Conservation (phyloP, 2,113 vertebrate species). For the Megalops atlanticus region DNA sequence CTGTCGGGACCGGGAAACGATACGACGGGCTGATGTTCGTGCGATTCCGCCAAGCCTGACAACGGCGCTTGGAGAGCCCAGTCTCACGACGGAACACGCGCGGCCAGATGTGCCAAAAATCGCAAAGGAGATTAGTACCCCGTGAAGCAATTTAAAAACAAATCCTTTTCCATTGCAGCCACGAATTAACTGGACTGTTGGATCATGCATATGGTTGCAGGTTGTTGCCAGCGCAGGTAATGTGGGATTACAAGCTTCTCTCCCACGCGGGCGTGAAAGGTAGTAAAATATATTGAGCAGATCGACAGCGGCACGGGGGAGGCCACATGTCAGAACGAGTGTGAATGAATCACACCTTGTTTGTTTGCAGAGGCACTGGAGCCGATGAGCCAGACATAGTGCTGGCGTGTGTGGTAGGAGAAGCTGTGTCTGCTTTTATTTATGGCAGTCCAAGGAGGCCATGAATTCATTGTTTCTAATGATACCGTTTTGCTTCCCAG, state of each 20-base stretch:
- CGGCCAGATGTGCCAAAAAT: neutral
- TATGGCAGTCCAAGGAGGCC: neutral
- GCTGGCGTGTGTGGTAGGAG: neutral
- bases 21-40: neutral
- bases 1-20: neutral
- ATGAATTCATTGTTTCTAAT: neutral
- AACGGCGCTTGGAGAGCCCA: neutral
- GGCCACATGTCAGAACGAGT: conserved; percentile 1
- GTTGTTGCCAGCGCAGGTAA: neutral
- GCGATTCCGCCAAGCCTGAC: too few relatives aligned
- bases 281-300: neutral
- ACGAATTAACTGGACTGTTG: neutral
- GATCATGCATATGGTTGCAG: neutral
- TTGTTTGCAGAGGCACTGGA: conserved; percentile 24
- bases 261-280: neutral
- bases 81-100: neutral
- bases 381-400: neutral
- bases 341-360: conserved; percentile 35
- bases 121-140: neutral
- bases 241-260: neutral
- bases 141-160: neutral
- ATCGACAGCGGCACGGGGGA: conserved; percentile 7
- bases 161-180: neutral
- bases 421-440: neutral
- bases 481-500: too few relatives aligned